Percentiles rank a stretch among this genome's conserved stretches.
Conservation (phyloP, 2,888 invertebrate genomes). For the Glyphotaelius pellucidus region DNA sequence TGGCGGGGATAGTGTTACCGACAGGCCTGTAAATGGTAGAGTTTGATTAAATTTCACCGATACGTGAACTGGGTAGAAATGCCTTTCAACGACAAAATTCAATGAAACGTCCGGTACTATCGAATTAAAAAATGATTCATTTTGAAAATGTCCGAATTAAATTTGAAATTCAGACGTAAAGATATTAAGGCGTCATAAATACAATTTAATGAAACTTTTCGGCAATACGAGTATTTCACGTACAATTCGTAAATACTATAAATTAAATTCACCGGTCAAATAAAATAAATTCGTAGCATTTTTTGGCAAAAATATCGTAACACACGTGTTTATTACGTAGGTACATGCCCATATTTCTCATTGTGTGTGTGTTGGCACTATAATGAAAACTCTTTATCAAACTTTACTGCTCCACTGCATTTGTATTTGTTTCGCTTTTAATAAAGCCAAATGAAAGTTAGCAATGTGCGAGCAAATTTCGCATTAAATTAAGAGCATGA, state of each 20-base stretch:
- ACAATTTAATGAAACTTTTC: background rate
- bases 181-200: background rate
- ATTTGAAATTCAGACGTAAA: background rate
- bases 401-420: background rate
- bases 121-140: background rate
- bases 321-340: too few species aligned
- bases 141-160: background rate
- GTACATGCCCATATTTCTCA: too few species aligned
- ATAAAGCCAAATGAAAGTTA: background rate
- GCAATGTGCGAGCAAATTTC: background rate
- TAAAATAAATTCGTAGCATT: too few species aligned
- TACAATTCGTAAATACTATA: background rate
- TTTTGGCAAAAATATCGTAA: too few species aligned
- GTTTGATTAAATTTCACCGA: background rate
- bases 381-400: background rate
- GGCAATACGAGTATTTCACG: background rate
- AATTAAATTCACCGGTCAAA: background rate
- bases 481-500: background rate
- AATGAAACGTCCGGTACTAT: background rate
- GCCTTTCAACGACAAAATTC: background rate
- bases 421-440: background rate
- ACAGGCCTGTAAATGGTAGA: background rate
- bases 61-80: background rate
- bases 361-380: too few species aligned
- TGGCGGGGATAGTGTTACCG: background rate